Evolutionary conservation across 2,113 vertebrate species (phyloP), one percentile per base, ranked within the genome.

Genomic region (Drymodes brunneopygia): DNA sequence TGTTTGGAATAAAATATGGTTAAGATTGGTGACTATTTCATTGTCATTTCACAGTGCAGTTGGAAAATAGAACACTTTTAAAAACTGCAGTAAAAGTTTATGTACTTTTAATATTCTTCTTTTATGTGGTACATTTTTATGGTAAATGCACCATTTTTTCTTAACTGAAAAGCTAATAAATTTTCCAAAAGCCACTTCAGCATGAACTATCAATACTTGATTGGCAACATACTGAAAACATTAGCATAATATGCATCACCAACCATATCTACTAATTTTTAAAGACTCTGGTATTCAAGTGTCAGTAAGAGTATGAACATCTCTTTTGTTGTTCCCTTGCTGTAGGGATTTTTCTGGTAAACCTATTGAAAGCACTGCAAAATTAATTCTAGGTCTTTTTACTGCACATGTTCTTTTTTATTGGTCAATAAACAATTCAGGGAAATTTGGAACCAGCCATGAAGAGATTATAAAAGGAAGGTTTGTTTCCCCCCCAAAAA

Each of bases 341-440:
- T 51, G 24, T 8, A 40, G 10, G 4, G 27, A 78, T 61, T 92
- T 89, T 79, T 85, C 33, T 21, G 22, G 35, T n/a, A 92, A 94
- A 61, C 12, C 16, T 79, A 27, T 7, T 67, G 44, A 86, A 81
- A 94, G n/a, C 16, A 64, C 47, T 75, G 67, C 4, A 11, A 67
- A 90, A 87, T 69, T 33, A 94, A 85, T 56, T 18, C 33, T 18
- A 56, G 35, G 18, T 45, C 28, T 54, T 87, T 85, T 85, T 28
- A 61, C 57, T 66, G 15, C 54, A 87, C 50, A 81, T 62, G 25
- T 65, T 83, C 31, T 73, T 73, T 81, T 90, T 72, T 33, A 80
- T 53, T 87, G 4, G 31, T 38, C 82, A 94, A 36, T 61, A 90
- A 96, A 94, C 81, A 96, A 96, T 91, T 82, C 78, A 93, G 87